Base-by-base conservation (phyloP, 2,888 invertebrate species). In the Eugnorisma glareosa region DNA sequence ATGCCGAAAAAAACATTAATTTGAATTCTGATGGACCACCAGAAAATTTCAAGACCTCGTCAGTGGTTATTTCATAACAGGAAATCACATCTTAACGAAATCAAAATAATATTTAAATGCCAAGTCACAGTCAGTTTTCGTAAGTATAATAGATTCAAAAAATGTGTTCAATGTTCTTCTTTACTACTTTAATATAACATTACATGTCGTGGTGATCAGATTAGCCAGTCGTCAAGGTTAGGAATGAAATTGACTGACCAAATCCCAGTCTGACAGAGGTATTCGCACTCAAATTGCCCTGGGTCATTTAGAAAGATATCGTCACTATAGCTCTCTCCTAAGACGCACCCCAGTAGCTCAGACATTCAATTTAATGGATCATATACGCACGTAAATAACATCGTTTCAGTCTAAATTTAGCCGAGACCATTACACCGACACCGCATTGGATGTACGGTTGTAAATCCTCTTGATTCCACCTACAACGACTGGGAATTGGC, bases 391-490 rank as follows among this genome's bases (percentile, higher is more conserved):
- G 37, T 71, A 59, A 82, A 54, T 48, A 82, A 73, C 72, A 59
- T 35, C 31, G 37, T 28, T 70, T 40, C 45, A 24, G 18, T 72
- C 84, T 83, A 83, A 70, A 37, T 83, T 63, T 80, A 82, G 64
- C 35, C 37, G 28, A 2, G 40, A 18, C 72, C 75, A 83, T 83
- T 82, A 68, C 74, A 13, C 83, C 67, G 83, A 70, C 67, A 57
- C 64, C 59, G 37, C 72, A 75, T 73, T 68, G 66, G 48, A 67
- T n/a, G 24, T 7, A n/a, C 69, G 66, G 70, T 7, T 31, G 37
- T 83, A 83, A 83, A 83, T 83, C 57, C 80, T 80, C 84, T 83
- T 67, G 69, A 83, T 48, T 24, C 35, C 1, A 66, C 40, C 35
- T 43, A 48, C 40, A 69, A 67, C 31, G n/a, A 21, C 63, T 54